Conservation (phyloP, 2,113 vertebrate genomes). For the Anguilla japonica region DNA sequence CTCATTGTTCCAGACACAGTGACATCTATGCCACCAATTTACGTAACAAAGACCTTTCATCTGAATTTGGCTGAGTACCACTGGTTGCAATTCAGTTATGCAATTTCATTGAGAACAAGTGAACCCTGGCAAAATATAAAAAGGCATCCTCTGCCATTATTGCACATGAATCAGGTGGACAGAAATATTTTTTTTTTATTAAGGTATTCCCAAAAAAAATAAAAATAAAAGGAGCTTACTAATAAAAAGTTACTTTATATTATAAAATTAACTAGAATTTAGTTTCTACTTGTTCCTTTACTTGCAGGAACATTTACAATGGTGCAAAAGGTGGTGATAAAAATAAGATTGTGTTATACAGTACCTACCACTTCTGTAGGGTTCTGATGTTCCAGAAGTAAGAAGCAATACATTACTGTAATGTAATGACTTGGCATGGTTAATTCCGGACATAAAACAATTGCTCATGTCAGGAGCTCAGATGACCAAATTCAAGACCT, state of each 20-base stretch:
- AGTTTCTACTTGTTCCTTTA: background rate
- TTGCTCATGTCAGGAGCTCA: background rate
- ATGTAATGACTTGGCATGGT: background rate
- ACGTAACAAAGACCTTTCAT: background rate
- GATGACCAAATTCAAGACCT: background rate
- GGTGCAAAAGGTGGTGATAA: background rate
- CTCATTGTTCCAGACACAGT: background rate
- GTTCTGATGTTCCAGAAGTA: background rate
- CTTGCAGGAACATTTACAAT: background rate
- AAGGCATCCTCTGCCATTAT: background rate
- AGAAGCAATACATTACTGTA: background rate
- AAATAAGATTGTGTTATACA: background rate
- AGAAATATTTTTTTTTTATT: background rate
- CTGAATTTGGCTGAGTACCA: background rate
- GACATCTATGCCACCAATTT: background rate
- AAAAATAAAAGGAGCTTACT: background rate
- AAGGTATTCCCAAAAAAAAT: background rate
- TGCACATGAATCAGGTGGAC: background rate
- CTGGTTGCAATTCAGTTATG: background rate
- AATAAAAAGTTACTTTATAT: background rate
- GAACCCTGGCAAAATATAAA: background rate
- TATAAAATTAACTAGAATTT: background rate
- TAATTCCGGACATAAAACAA: background rate
- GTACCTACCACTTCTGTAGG: background rate
- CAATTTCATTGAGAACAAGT: background rate